Conservation (phyloP, 2,888 invertebrate genomes). For the Trilocha varians region DNA sequence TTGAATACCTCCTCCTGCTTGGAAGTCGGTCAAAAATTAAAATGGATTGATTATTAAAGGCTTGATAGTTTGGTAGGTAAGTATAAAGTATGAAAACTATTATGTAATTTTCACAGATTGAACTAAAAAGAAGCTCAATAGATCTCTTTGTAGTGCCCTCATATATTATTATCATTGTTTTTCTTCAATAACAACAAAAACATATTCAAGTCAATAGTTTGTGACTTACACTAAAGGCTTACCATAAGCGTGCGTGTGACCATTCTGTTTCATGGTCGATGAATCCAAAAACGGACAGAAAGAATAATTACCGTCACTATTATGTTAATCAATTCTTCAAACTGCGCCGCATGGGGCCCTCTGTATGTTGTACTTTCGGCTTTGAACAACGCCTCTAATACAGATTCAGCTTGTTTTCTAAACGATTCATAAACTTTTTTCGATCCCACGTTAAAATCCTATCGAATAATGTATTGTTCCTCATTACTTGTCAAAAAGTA, state of each 20-base stretch:
- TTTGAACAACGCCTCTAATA: constrained; percentile 15
- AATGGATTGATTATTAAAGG: too few species aligned
- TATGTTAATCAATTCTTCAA: constrained; percentile 44
- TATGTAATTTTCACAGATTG: too few species aligned
- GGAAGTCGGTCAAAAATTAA: too few species aligned
- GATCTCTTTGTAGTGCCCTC: too few species aligned
- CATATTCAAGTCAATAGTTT: neutral
- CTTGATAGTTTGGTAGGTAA: too few species aligned
- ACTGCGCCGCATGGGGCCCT: constrained; percentile 32
- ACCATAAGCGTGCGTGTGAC: constrained; percentile 2
- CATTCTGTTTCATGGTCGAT: constrained; percentile 25
- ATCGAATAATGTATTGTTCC: neutral
- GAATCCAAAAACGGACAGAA: constrained; percentile 32
- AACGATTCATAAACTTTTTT: neutral
- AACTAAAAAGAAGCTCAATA: too few species aligned
- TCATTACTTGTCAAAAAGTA: too few species aligned
- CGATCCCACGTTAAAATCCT: neutral
- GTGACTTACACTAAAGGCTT: neutral
- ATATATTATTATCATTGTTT: neutral
- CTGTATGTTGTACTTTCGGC: constrained; percentile 14
- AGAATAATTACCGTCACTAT: constrained; percentile 40
- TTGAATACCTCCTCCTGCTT: too few species aligned
- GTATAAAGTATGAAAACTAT: too few species aligned
- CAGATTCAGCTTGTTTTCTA: constrained; percentile 16
- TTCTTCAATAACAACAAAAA: neutral